These are phyloP conservation scores for Hylia prasina DNA, from an alignment of 2,113 vertebrate species.

Conservation along the genomic window DNA sequence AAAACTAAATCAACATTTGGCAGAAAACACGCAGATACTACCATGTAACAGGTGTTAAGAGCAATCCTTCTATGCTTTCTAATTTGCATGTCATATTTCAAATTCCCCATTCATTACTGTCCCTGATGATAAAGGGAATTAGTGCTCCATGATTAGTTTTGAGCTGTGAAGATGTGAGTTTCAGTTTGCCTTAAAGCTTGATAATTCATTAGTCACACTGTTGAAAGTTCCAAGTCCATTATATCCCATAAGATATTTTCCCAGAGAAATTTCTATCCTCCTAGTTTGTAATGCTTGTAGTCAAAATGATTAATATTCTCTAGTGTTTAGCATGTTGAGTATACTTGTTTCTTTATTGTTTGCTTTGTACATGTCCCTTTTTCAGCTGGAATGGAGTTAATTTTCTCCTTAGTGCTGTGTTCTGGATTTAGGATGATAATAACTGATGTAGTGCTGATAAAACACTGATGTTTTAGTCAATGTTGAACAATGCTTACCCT, in stretches of 20 bases:
- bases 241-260: neutral
- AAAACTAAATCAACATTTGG: neutral
- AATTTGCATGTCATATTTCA: neutral
- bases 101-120: neutral
- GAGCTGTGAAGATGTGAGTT: neutral
- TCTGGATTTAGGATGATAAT: neutral
- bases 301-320: neutral
- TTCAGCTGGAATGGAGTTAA: neutral
- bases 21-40: neutral
- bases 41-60: neutral
- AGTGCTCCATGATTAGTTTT: neutral
- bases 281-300: neutral
- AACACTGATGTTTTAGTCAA: neutral
- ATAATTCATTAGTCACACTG: slow-evolving; percentile 8
- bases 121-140: neutral
- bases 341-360: neutral
- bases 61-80: neutral
- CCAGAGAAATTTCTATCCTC: neutral
- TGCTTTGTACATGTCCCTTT: neutral
- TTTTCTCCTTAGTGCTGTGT: neutral
- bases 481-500: neutral
- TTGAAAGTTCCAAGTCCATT: neutral
- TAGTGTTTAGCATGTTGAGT: neutral
- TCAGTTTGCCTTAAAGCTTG: neutral
- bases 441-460: neutral